Evolutionary conservation across 1,140 invertebrate species (phyloP), one percentile per base, ranked within the genome.

Genomic region (Hirudo medicinalis): DNA sequence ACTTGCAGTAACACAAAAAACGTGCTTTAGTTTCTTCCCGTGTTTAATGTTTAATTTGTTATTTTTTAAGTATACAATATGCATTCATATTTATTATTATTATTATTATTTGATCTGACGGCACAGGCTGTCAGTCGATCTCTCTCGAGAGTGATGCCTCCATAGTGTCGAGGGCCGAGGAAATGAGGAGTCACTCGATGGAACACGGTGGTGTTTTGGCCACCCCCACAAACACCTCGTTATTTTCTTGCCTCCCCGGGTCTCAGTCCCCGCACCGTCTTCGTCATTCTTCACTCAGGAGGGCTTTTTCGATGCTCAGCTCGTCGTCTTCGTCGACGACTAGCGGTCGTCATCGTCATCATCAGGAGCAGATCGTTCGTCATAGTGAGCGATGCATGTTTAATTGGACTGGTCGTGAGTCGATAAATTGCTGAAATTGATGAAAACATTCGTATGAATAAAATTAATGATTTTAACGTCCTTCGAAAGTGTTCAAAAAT

Each of bases 291-390:
- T 25, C 57, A 13, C 57, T 63, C 3, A 8, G 19, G 57, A 63
- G 57, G 57, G 57, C 57, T 32, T 32, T 63, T 25, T 63, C 57
- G 29, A 25, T 63, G 29, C 57, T 63, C 57, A 25, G 22, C 57
- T 63, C 57, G 8, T 63, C 57, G 9, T 19, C 57, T 13, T 22
- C 57, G 9, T 63, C 57, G 22, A 15, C 57, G 8, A 11, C 22
- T 13, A 13, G 9, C 29, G 22, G 22, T 0, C 11, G 22, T 32
- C 57, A 11, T 25, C 22, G 29, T 32, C 22, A 22, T 32, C 57
- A 22, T 32, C 57, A 63, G 22, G 3, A 4, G 8, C 22, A 63
- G 22, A 25, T 63, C 29, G 8, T 63, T 32, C 57, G 17, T 63
- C 20, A 63, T 32, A 63, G 43, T 49, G 43, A 49, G 43, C 11